Evolutionary conservation across 2,797 vertebrate species (phyloP).

Genomic region (Cryptoprocta ferox): DNA sequence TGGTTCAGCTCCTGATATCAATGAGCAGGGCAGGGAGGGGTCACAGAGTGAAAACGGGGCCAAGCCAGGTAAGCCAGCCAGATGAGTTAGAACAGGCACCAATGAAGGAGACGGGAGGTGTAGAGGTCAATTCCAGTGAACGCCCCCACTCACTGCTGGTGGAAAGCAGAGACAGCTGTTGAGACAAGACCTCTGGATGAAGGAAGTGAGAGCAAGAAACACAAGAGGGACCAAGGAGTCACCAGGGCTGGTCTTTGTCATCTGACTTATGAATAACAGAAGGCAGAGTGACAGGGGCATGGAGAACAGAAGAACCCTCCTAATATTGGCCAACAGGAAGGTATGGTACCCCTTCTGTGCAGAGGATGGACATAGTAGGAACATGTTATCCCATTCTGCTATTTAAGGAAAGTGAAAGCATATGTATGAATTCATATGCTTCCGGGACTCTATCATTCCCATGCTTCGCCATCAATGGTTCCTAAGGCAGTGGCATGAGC

Average conservation of each 20-base stretch:
- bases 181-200: neutral
- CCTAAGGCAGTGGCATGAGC: neutral
- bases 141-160: neutral
- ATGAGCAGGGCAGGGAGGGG: neutral
- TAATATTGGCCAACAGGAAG: neutral
- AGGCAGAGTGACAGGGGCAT: neutral
- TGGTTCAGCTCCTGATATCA: slow-evolving; percentile 17
- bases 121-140: neutral
- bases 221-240: neutral
- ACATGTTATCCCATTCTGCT: neutral
- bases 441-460: neutral
- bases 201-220: neutral
- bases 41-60: neutral
- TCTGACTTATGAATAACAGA: neutral
- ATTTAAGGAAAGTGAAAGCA: neutral
- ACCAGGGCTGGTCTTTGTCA: neutral
- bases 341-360: neutral
- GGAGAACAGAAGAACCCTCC: neutral
- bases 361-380: neutral
- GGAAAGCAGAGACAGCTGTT: neutral
- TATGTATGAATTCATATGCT: too few relatives aligned
- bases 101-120: neutral
- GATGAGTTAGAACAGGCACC: neutral
- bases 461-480: neutral
- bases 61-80: neutral